Evolutionary conservation across 2,113 vertebrate species (phyloP).

Genomic region (Herpailurus yagouaroundi): DNA sequence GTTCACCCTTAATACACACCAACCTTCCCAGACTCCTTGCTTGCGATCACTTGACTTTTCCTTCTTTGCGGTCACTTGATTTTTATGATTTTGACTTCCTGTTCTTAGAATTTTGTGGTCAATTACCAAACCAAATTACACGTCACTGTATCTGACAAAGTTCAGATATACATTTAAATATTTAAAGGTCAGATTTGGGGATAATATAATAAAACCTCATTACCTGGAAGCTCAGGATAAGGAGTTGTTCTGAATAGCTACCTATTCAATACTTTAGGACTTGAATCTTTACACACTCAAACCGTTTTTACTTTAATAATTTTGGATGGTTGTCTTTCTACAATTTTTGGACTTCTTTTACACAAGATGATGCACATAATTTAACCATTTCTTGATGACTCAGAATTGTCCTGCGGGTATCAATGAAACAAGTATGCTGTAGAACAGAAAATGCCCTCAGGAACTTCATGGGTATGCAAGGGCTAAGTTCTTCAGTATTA

Average conservation of each 20-base stretch:
- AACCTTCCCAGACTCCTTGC: conserved; percentile 3
- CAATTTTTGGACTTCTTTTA: conserved; percentile 42
- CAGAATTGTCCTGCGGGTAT: not conserved
- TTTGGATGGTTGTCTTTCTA: conserved; percentile 12
- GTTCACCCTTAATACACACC: conserved; percentile 18
- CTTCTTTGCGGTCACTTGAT: conserved; percentile 48
- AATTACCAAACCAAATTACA: conserved; percentile 65
- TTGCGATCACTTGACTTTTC: conserved; percentile 5
- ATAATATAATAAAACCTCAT: not conserved
- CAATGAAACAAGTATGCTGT: not conserved
- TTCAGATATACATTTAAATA: conserved; percentile 43
- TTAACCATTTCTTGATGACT: conserved; percentile 41
- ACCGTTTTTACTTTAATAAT: conserved; percentile 5
- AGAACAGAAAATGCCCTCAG: not conserved
- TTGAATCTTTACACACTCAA: not conserved
- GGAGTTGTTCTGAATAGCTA: conserved; percentile 20
- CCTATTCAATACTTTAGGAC: conserved; percentile 13
- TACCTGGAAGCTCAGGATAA: conserved; percentile 15
- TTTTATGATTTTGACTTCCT: conserved; percentile 53
- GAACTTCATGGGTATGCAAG: not conserved
- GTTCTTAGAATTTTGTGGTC: not conserved
- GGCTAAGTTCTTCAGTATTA: not conserved
- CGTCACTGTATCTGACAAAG: conserved; percentile 12
- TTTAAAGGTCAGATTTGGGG: conserved; percentile 25
- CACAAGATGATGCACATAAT: not conserved